Conservation (phyloP, 2,797 vertebrate species). For the Malacoctenus gilli region DNA sequence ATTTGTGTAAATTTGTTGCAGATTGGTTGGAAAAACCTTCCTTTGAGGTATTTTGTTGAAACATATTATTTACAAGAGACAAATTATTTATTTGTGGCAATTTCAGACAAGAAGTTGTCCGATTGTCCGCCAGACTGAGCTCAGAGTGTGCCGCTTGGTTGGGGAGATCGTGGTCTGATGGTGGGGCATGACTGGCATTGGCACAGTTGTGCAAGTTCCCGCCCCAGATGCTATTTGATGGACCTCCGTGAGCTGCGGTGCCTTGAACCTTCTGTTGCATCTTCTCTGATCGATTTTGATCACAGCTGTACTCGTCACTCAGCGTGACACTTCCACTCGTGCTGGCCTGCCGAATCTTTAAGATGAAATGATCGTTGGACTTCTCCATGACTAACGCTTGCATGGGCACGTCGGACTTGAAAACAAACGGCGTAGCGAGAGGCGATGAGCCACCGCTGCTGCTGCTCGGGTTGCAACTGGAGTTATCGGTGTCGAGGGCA, state of each 20-base stretch:
- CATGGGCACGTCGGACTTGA: slow-evolving; percentile 91
- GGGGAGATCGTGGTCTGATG: too few relatives aligned
- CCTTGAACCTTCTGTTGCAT: background rate
- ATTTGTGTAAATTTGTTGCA: background rate
- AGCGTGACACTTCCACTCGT: slow-evolving; percentile 15
- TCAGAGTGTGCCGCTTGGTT: too few relatives aligned
- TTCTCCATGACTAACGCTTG: slow-evolving; percentile 96
- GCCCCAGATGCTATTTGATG: too few relatives aligned
- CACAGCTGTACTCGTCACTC: slow-evolving; percentile 42
- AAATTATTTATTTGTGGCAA: too few relatives aligned
- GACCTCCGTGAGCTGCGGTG: background rate
- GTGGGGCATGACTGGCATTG: too few relatives aligned
- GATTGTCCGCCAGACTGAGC: too few relatives aligned
- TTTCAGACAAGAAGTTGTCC: too few relatives aligned
- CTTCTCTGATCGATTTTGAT: slow-evolving; percentile 37
- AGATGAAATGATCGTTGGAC: slow-evolving; percentile 95
- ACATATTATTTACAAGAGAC: too few relatives aligned
- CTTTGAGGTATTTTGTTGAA: slow-evolving; percentile 8
- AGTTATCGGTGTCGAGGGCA: slow-evolving; percentile 94
- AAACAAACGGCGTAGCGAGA: slow-evolving; percentile 73
- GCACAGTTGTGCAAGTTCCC: too few relatives aligned
- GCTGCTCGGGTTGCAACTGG: slow-evolving; percentile 82
- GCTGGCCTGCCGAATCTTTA: slow-evolving; percentile 91
- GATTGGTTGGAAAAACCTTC: background rate
- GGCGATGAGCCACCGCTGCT: slow-evolving; percentile 76